These are phyloP conservation scores for Mechanitis mazaeus DNA, from an alignment of 2,888 invertebrate species.

Conservation along the genomic window DNA sequence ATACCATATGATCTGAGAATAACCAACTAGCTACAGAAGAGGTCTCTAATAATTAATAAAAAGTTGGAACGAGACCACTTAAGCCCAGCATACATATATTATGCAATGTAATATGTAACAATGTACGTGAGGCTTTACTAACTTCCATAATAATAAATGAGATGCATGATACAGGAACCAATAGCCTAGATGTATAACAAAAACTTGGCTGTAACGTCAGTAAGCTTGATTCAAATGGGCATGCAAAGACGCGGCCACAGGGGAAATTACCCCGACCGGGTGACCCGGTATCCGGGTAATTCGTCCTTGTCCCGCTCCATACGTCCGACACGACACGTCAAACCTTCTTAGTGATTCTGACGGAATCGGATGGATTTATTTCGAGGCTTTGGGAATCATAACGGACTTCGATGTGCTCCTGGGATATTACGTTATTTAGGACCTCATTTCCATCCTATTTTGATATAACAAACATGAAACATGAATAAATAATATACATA, in stretches of 20 bases:
- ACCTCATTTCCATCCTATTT: too few relatives aligned
- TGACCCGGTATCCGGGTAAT: conserved; percentile 36
- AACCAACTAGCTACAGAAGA: too few relatives aligned
- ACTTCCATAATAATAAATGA: too few relatives aligned
- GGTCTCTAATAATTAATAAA: too few relatives aligned
- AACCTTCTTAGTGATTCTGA: conserved; percentile 24
- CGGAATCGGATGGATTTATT: conserved; percentile 12
- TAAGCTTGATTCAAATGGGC: conserved; percentile 28
- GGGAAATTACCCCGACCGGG: conserved; percentile 48
- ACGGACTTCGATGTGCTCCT: not conserved
- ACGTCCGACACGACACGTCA: conserved; percentile 28
- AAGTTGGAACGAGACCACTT: too few relatives aligned
- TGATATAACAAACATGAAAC: too few relatives aligned
- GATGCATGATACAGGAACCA: not conserved
- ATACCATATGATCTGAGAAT: too few relatives aligned
- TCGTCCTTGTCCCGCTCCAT: conserved; percentile 43
- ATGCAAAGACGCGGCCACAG: conserved; percentile 40
- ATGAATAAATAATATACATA: too few relatives aligned
- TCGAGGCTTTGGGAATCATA: conserved; percentile 2
- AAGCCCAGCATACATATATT: too few relatives aligned
- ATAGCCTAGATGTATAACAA: not conserved
- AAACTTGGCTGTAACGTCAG: conserved; percentile 12
- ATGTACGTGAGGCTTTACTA: too few relatives aligned
- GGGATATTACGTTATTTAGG: too few relatives aligned
- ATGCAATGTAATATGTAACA: too few relatives aligned